phyloP scores from a whole-genome alignment of 2,113 vertebrate species.

The Oceanites oceanicus region DNA sequence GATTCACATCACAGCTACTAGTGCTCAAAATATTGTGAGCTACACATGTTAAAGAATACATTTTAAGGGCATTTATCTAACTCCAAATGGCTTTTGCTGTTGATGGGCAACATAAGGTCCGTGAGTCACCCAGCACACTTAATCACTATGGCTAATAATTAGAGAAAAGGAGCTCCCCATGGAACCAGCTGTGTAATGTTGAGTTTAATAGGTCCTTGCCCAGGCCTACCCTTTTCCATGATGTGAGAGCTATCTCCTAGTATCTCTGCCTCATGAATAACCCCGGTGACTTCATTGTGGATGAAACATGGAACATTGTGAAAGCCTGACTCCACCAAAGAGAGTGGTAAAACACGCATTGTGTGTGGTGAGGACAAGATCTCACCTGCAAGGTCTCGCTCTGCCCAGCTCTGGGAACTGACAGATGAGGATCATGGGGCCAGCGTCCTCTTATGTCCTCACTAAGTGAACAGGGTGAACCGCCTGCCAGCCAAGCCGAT shows the following conservation, averaged over 20 bases:
- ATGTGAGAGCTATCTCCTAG: neutral
- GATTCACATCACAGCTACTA: neutral
- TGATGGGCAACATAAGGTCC: neutral
- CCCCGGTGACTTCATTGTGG: neutral
- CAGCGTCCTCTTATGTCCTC: neutral
- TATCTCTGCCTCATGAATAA: neutral
- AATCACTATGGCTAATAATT: neutral
- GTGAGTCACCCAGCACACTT: neutral
- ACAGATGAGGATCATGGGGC: neutral
- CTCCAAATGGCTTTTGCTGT: neutral
- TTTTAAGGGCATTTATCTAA: neutral
- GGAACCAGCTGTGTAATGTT: neutral
- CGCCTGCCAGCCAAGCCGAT: neutral
- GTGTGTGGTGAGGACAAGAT: accelerated
- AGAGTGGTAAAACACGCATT: accelerated
- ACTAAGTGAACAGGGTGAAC: neutral
- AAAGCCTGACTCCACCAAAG: neutral
- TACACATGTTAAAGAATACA: neutral
- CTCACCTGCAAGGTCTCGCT: neutral
- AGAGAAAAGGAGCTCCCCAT: neutral
- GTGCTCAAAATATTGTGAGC: neutral
- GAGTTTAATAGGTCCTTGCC: neutral
- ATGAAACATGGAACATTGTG: neutral
- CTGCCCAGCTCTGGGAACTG: neutral
- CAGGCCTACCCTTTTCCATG: neutral